Evolutionary conservation across 23 tunicate genomes (phyloP).

Genomic region (Oikopleura dioica): DNA sequence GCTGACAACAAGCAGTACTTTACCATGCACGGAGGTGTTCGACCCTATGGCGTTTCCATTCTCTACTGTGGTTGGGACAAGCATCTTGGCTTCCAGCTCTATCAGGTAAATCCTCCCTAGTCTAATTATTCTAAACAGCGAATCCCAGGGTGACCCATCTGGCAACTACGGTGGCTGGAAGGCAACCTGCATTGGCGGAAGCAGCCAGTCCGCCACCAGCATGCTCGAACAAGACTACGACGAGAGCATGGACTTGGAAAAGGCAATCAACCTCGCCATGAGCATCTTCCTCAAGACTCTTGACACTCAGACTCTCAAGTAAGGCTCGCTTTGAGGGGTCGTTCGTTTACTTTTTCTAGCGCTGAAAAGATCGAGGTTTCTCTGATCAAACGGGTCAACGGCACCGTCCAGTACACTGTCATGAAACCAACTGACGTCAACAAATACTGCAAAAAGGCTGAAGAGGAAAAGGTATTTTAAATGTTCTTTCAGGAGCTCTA

Average conservation of each 20-base stretch:
- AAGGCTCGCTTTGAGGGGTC: constrained; percentile 12
- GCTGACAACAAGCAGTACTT: constrained; percentile 83
- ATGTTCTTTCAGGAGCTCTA: too few relatives aligned
- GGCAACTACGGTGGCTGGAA: constrained; percentile 99
- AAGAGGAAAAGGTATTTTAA: constrained; percentile 65
- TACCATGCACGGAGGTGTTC: constrained; percentile 68
- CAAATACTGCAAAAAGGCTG: constrained; percentile 46
- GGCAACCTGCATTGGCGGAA: constrained; percentile 90
- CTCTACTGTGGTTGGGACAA: constrained; percentile 89
- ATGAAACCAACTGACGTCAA: constrained; percentile 23
- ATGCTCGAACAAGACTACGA: constrained; percentile 91
- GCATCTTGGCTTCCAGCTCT: constrained; percentile 76
- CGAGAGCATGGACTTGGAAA: constrained; percentile 29
- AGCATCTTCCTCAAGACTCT: constrained; percentile 74
- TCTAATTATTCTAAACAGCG: not conserved
- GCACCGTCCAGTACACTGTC: constrained; percentile 35
- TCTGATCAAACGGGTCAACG: constrained; percentile 37
- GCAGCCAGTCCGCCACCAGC: constrained; percentile 85
- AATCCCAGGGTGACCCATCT: constrained; percentile 47
- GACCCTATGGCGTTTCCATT: constrained; percentile 87
- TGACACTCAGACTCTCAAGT: constrained; percentile 66
- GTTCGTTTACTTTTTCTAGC: not conserved
- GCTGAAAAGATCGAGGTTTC: constrained; percentile 57
- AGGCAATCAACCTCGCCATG: constrained; percentile 57
- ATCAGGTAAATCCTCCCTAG: constrained; percentile 16